Conservation (phyloP, 2,113 vertebrate species). For the Percina caprodes region DNA sequence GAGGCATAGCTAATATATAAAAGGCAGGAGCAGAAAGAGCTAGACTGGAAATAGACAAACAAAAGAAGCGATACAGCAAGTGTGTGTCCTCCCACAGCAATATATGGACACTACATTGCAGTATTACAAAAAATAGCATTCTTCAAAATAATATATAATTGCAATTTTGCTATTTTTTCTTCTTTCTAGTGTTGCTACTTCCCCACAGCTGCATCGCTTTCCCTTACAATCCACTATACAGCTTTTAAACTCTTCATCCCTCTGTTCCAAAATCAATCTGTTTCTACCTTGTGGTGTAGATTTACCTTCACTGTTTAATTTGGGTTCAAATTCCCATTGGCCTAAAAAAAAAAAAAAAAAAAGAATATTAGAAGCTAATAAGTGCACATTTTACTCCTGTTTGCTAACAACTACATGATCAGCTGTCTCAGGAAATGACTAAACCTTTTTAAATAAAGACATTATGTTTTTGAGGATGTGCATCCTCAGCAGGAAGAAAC, state of each 20-base stretch:
- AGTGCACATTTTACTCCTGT: background rate
- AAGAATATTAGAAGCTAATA: too few relatives aligned
- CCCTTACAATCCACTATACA: background rate
- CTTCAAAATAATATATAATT: constrained; percentile 8
- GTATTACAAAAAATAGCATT: constrained; percentile 8
- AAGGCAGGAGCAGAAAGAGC: constrained; percentile 1
- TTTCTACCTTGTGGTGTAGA: background rate
- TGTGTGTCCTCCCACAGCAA: constrained; percentile 15
- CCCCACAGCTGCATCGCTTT: constrained; percentile 6
- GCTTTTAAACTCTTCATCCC: constrained; percentile 1
- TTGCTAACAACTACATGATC: background rate
- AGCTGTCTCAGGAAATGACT: background rate
- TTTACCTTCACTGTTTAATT: background rate
- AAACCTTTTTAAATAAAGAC: background rate
- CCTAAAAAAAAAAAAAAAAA: background rate
- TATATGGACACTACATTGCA: constrained; percentile 14
- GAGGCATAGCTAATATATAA: background rate
- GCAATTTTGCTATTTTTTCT: background rate
- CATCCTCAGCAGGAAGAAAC: background rate
- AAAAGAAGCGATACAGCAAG: constrained; percentile 1
- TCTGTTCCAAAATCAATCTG: background rate
- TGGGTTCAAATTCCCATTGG: background rate
- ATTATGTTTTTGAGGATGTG: background rate
- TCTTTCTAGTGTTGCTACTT: background rate
- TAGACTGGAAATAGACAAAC: constrained; percentile 21